Evolutionary conservation across 1,140 invertebrate genomes (phyloP), one percentile per base, ranked within the genome.

Genomic region (Melipona quadrifasciata): DNA sequence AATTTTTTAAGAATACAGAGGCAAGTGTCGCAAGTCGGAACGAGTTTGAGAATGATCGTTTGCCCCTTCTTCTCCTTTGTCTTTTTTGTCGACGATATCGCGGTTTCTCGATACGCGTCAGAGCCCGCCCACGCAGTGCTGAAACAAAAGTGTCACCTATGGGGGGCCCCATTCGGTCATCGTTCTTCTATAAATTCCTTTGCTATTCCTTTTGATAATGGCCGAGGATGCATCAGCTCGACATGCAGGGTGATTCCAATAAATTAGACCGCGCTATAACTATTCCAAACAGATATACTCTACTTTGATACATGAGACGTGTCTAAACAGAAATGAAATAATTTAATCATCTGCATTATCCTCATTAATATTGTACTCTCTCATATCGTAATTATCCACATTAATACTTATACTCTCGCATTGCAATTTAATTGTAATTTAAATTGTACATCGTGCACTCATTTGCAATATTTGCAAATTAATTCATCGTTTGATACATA

Each of bases 101-200:
- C 83, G 83, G 83, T 74, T 84, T 84, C 61, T 73, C 31, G 47
- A 55, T 84, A 67, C 27, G 55, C 5, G 16, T 21, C n/a, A n/a
- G 55, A 31, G 19, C 55, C 64, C 77, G 67, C 53, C 27, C n/a
- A 80, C 82, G 24, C 82, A 80, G 55, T 39, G 27, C 17, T 19
- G 82, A 27, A 57, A 8, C 2, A 61, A 17, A 10, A 76, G 57
- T 34, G 73, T 53, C 39, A 55, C 67, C 68, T 0, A 11, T 12
- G 12, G 68, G 11, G 39, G 39, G 8, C 8, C 39, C 68, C 51
- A 78, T 67, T 47, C 8, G 8, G 39, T 47, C 39, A 47, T 31
- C 14, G 12, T 64, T 64, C 14, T 12, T 34, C 19, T 11, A 68
- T 34, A 17, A 21, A 34, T 57, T 57, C 53, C 11, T 17, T 19